Conservation (phyloP, 2,797 vertebrate genomes). For the Lacerta viridis region DNA sequence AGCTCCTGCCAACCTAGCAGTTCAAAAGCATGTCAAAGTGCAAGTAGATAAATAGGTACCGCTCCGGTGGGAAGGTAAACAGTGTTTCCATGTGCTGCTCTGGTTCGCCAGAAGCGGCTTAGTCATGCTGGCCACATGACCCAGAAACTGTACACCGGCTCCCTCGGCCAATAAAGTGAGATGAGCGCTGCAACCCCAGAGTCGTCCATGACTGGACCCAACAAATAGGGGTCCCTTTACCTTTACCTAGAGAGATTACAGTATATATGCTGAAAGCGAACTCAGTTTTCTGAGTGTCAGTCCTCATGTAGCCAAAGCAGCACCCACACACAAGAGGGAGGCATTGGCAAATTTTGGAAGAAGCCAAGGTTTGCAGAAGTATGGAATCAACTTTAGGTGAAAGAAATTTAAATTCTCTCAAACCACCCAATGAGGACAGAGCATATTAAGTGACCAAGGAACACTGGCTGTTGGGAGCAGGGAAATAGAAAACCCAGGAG, state of each 20-base stretch:
- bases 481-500: background rate
- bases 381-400: background rate
- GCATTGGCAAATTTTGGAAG: background rate
- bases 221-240: too few species aligned
- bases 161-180: too few species aligned
- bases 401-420: background rate
- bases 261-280: background rate
- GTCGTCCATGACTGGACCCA: too few species aligned
- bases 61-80: too few species aligned
- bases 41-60: too few species aligned
- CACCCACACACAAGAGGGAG: background rate
- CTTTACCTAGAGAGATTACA: background rate
- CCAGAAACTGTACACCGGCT: too few species aligned
- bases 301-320: background rate
- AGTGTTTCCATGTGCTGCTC: accelerated
- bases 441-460: background rate
- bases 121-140: too few species aligned
- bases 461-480: background rate
- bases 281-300: background rate
- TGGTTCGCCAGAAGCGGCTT: too few species aligned
- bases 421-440: background rate
- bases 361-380: background rate
- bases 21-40: too few species aligned
- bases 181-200: too few species aligned
- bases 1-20: too few species aligned